Base-by-base conservation (phyloP, 2,113 vertebrate genomes). In the Stomatorhinus ivindoensis region DNA sequence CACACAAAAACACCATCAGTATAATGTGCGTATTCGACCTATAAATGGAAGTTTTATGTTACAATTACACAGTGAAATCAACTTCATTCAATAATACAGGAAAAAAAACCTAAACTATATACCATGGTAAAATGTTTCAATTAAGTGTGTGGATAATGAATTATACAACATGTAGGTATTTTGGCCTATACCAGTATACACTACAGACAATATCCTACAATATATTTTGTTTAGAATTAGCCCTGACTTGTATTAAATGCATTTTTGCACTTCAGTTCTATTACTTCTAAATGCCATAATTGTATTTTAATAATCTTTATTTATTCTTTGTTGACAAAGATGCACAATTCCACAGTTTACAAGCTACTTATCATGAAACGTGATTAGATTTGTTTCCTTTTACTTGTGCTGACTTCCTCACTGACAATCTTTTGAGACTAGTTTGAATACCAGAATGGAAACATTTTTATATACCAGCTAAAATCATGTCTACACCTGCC, bases 1-100 rank as follows among this genome's bases (percentile, higher is more conserved):
- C 80, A 85, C 88, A 89, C 80, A 89, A 42, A 85, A n/a, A 47
- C 19, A 89, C 48, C 53, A 53, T 84, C 51, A 58, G n/a, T 76
- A 76, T 39, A 76, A 6, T 76, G 69, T 80, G 88, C 53, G 88
- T 82, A 19, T 11, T 83, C 48, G 19, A 83, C 21, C 48, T 89
- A 88, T 39, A 88, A 42, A 46, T 47, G 88, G 88, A 80, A 0
- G 6, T 46, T 44, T 58, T 2, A 61, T 80, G 27, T 84, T 35
- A 53, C 24, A 47, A 27, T 17, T 17, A 42, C 51, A 89, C 19
- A 58, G 35, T 51, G 83, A 89, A 58, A 61, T 21, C 85, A 87
- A 50, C 31, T 55, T 24, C n/a, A 82, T 83, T 89, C 35, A 88
- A 82, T 27, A 51, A 51, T 76, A 51, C 50, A 55, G 46, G 48